Evolutionary conservation across 2,888 invertebrate species (phyloP), one percentile per base, ranked within the genome.

Genomic region (Torymus aiolomorphi): DNA sequence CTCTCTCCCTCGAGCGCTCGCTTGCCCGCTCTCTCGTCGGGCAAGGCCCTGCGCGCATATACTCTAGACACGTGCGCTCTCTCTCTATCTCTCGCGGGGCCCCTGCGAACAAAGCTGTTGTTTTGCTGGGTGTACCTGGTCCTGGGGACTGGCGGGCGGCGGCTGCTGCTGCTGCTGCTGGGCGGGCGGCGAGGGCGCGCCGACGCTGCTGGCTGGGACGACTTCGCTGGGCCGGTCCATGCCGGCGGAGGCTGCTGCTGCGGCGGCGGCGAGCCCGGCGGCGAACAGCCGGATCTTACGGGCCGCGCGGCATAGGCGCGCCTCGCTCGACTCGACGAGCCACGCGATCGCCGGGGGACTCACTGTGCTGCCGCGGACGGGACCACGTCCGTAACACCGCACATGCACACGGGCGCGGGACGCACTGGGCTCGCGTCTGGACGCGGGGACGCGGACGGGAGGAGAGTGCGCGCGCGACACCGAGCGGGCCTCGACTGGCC

Each of bases 301-400:
- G 62, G 65, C 76, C 49, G 75, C 75, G 49, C 61, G 72, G 67
- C 80, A 76, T 80, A 80, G 63, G 51, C 79, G 66, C 56, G 75
- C 70, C 79, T 75, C 74, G 73, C 70, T 70, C 76, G 70, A 31
- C 13, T 62, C 62, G 42, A 72, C 63, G 67, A 65, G 73, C 16
- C 67, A 31, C 71, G 66, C 56, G 62, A 57, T 49, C 49, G 49
- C 51, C 16, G 63, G 10, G 24, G 76, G 62, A 54, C 76, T 76
- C 72, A 67, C 66, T n/a, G 52, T 66, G 78, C 42, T 42, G 18
- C 14, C 13, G n/a, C 56, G 51, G 42, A n/a, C 49, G 49, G 59
- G 18, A 13, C 57, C 59, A 49, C 59, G 70, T 59, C 70, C 70
- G 59, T 59, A 42, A 59, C 49, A 20, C 20, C 20, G 20, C 42